These are phyloP conservation scores for Chrysolina haemoptera DNA, from an alignment of 2,888 invertebrate genomes.

Conservation along the genomic window DNA sequence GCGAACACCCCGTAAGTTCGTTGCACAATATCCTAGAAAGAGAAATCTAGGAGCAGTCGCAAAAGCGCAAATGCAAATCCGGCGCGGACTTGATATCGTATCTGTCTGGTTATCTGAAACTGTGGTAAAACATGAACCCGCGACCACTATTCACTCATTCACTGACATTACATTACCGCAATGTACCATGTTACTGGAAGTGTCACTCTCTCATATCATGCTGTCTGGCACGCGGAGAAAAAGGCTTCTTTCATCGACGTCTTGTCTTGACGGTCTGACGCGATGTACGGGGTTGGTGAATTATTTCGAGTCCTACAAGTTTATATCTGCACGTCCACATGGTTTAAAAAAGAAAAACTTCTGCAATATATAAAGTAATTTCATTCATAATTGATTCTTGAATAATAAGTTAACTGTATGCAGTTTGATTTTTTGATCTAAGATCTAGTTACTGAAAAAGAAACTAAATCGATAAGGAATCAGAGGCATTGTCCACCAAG, in stretches of 20 bases:
- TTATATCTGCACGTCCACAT: too few species aligned
- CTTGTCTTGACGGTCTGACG: conserved; percentile 1
- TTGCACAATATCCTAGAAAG: conserved; percentile 11
- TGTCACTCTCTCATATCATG: conserved; percentile 38
- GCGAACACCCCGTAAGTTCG: background rate
- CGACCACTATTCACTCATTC: conserved; percentile 56
- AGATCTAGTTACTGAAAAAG: too few species aligned
- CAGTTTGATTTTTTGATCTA: too few species aligned
- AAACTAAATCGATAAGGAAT: too few species aligned
- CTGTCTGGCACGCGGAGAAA: background rate
- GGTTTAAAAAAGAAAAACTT: too few species aligned
- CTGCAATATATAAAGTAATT: too few species aligned
- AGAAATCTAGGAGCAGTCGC: conserved; percentile 4
- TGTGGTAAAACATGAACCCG: conserved; percentile 51
- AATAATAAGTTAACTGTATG: too few species aligned
- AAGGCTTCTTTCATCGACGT: conserved; percentile 18
- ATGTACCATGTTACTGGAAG: conserved; percentile 45
- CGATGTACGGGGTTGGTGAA: background rate
- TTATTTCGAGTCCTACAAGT: too few species aligned
- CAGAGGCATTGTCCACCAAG: too few species aligned
- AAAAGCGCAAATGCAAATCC: conserved; percentile 24
- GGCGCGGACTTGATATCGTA: conserved; percentile 50
- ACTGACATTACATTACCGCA: conserved; percentile 57
- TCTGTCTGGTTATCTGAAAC: conserved; percentile 54
- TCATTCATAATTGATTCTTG: too few species aligned